These are phyloP conservation scores for Falco biarmicus DNA, from an alignment of 2,797 vertebrate species.

Conservation along the genomic window DNA sequence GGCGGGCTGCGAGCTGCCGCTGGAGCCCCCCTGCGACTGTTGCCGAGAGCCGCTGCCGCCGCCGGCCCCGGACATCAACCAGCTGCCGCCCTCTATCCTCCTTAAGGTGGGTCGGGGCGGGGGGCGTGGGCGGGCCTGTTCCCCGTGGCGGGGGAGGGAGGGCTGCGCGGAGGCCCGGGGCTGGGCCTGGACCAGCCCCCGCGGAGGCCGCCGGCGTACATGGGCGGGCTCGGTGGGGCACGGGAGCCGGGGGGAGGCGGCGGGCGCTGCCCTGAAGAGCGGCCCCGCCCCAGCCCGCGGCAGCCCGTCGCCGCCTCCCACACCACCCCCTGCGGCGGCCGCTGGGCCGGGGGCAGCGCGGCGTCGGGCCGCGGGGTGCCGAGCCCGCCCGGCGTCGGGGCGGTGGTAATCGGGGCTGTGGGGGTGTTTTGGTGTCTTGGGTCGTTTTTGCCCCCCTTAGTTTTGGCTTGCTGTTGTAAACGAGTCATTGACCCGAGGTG, in stretches of 20 bases:
- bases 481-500: not conserved
- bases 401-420: too few relatives aligned
- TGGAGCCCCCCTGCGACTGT: slow-evolving; percentile 75
- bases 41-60: slow-evolving; percentile 78
- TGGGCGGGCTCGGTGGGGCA: too few relatives aligned
- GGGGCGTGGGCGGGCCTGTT: not conserved
- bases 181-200: not conserved
- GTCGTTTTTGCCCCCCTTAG: not conserved
- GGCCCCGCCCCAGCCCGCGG: too few relatives aligned
- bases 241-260: not conserved
- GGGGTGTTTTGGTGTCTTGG: not conserved
- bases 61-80: slow-evolving; percentile 89
- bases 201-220: not conserved
- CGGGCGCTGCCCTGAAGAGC: too few relatives aligned
- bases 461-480: not conserved
- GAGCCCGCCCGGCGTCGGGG: too few relatives aligned
- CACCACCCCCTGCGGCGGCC: too few relatives aligned
- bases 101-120: slow-evolving; percentile 86
- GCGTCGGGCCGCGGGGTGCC: too few relatives aligned
- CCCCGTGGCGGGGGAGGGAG: too few relatives aligned
- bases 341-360: too few relatives aligned
- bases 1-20: slow-evolving; percentile 75
- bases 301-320: too few relatives aligned
- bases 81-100: slow-evolving; percentile 95
- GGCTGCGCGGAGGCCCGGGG: too few relatives aligned